A percentile compares a stretch with the other conserved stretches of the same genome.
These are phyloP conservation scores for Limnephilus auricula DNA, from an alignment of 2,888 invertebrate species.

Conservation along the genomic window DNA sequence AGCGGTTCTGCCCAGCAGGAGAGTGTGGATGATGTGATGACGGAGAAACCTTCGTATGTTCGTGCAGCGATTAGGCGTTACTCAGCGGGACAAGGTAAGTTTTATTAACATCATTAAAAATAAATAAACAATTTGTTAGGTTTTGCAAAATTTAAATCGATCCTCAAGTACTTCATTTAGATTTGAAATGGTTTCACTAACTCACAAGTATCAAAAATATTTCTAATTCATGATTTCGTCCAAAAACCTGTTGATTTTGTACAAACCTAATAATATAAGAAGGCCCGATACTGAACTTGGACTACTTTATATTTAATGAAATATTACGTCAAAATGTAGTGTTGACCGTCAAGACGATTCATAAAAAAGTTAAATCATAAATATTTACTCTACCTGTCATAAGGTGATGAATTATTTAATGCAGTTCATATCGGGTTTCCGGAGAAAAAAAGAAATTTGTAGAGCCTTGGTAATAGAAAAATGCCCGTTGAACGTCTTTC, in stretches of 20 bases:
- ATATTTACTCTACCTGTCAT: not conserved
- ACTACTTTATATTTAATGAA: not conserved
- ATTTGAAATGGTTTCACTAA: not conserved
- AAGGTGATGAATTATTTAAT: not conserved
- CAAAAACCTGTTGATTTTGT: not conserved
- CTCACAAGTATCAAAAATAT: not conserved
- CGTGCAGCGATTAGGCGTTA: slow-evolving; percentile 53
- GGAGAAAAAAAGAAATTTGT: not conserved
- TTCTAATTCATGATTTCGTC: not conserved
- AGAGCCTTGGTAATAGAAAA: not conserved
- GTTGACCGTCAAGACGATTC: not conserved
- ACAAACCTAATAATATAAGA: not conserved
- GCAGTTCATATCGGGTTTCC: not conserved
- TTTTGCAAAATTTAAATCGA: not conserved
- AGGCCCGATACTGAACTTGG: not conserved
- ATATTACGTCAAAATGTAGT: not conserved
- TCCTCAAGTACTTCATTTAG: not conserved
- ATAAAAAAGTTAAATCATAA: not conserved
- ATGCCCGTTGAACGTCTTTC: not conserved
- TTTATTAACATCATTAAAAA: not conserved
- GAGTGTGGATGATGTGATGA: slow-evolving; percentile 11
- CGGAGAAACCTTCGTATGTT: slow-evolving; percentile 46
- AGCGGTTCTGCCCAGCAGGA: slow-evolving; percentile 14
- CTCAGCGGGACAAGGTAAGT: slow-evolving; percentile 54
- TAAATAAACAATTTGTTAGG: not conserved